phyloP scores from a whole-genome alignment of 2,888 invertebrate genomes.

The Sabatieria punctata region DNA sequence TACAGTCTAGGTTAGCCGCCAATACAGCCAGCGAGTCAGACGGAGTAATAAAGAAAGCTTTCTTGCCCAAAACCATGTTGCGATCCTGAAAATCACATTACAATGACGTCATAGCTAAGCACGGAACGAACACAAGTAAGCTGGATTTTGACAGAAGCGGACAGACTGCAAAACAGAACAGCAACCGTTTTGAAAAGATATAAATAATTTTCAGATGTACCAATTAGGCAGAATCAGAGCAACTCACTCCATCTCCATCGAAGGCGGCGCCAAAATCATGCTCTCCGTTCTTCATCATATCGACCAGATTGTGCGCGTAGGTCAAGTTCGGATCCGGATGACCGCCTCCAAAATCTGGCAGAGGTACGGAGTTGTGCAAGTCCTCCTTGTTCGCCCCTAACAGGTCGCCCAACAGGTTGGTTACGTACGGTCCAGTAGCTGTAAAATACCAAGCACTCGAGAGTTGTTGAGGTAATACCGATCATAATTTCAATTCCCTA shows the following conservation, averaged over 20 bases:
- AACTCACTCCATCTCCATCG: conserved; percentile 75
- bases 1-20: conserved; percentile 67
- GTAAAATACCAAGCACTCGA: conserved; percentile 20
- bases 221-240: not conserved
- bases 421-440: conserved; percentile 93
- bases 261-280: conserved; percentile 84
- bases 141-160: not conserved
- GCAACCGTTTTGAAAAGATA: no score
- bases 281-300: conserved; percentile 44
- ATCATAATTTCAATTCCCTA: no score
- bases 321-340: conserved; percentile 94
- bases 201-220: not conserved
- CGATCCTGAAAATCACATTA: conserved; percentile 51
- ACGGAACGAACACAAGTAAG: not conserved
- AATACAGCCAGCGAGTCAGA: conserved; percentile 88
- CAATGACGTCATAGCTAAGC: not conserved
- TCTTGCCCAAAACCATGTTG: conserved; percentile 89
- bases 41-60: conserved; percentile 92
- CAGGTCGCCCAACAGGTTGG: conserved; percentile 65
- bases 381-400: conserved; percentile 55
- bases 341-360: conserved; percentile 85
- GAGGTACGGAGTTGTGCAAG: conserved; percentile 52
- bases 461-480: not conserved
- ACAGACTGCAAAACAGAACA: no score
- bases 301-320: conserved; percentile 61